Percentiles rank a stretch among this genome's conserved stretches.
Conservation (phyloP, 2,888 invertebrate species). For the Brachyptera putata region DNA sequence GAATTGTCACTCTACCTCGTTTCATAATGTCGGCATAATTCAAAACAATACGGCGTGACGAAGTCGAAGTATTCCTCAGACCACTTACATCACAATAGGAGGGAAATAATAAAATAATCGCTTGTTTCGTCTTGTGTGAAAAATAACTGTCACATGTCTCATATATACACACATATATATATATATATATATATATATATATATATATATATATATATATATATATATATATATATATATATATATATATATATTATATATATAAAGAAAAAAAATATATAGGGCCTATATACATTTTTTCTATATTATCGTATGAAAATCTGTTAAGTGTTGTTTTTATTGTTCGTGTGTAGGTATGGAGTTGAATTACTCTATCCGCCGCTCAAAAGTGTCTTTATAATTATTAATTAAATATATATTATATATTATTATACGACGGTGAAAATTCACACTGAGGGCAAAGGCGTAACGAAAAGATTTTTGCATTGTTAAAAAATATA, state of each 20-base stretch:
- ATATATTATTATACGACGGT: not conserved
- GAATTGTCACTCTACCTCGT: too few relatives aligned
- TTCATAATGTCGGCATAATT: too few relatives aligned
- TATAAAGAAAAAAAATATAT: too few relatives aligned
- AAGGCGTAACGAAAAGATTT: conserved; percentile 3
- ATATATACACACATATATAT: too few relatives aligned
- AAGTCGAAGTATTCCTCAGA: not conserved
- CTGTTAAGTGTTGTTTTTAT: conserved; percentile 1
- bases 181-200: too few relatives aligned
- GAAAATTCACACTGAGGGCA: conserved; percentile 19
- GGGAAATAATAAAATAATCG: conserved; percentile 6
- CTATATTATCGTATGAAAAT: conserved; percentile 11
- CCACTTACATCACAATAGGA: conserved; percentile 10
- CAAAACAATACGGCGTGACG: conserved; percentile 16
- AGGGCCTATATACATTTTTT: conserved; percentile 3
- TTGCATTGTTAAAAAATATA: conserved; percentile 18
- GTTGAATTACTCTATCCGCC: conserved; percentile 3
- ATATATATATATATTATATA: too few relatives aligned
- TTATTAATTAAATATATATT: conserved; percentile 21
- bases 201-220: too few relatives aligned
- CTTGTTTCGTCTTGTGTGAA: conserved; percentile 15
- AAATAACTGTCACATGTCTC: conserved; percentile 22
- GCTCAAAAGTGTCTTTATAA: conserved; percentile 15
- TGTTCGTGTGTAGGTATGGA: too few relatives aligned
- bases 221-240: too few relatives aligned